Percentiles rank a stretch among this genome's conserved stretches.
These are phyloP conservation scores for Trachelus iudaicus DNA, from an alignment of 2,888 invertebrate genomes.

Conservation along the genomic window DNA sequence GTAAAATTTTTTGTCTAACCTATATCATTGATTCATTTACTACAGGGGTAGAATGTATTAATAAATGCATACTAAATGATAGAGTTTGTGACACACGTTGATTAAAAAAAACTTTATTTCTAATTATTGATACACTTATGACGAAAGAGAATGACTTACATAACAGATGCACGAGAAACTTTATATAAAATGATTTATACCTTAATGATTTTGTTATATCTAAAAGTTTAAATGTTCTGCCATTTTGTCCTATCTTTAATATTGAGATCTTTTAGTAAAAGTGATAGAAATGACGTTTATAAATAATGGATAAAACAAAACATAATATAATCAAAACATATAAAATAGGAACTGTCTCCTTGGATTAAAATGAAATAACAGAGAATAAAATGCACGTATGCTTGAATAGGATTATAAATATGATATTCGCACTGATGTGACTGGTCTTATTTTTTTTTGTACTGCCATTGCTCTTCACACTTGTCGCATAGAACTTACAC, in stretches of 20 bases:
- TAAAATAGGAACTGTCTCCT: background rate
- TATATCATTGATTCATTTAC: background rate
- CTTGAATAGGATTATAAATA: background rate
- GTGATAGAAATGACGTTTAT: background rate
- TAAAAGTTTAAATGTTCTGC: background rate
- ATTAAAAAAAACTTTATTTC: background rate
- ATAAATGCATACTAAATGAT: background rate
- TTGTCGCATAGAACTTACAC: slow-evolving; percentile 3
- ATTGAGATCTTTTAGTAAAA: background rate
- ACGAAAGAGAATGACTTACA: background rate
- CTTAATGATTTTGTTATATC: background rate
- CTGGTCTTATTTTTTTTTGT: background rate
- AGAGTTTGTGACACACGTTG: background rate
- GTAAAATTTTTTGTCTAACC: background rate
- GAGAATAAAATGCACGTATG: background rate
- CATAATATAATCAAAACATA: background rate
- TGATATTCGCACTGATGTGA: background rate
- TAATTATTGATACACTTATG: background rate
- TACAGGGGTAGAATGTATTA: background rate
- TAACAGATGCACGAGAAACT: background rate
- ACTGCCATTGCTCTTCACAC: background rate
- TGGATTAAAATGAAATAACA: background rate
- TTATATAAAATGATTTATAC: background rate
- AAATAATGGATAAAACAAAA: background rate
- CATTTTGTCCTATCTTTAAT: background rate